Percentiles rank a stretch among this genome's conserved stretches.
phyloP scores from a whole-genome alignment of 2,113 vertebrate species.

The Xyrauchen texanus region DNA sequence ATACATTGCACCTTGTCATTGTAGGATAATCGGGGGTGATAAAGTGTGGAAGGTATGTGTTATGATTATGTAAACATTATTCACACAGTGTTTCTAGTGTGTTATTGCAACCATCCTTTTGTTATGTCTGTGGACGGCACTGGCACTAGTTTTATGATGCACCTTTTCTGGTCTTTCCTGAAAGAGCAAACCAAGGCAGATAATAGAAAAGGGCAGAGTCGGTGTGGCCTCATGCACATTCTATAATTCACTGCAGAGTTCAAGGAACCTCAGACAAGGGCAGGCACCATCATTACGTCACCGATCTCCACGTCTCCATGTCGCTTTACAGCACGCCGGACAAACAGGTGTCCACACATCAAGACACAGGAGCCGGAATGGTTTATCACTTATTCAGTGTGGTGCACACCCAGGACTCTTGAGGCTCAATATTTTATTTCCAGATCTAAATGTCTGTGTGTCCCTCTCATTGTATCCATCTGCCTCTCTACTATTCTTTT shows the following conservation, averaged over 20 bases:
- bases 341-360: slow-evolving; percentile 8
- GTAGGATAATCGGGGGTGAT: background rate
- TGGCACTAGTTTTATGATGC: background rate
- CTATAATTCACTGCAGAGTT: slow-evolving; percentile 20
- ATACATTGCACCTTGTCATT: background rate
- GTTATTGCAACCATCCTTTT: slow-evolving; percentile 45
- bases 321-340: background rate
- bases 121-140: slow-evolving; percentile 42
- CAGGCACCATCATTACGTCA: background rate
- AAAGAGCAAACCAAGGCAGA: slow-evolving; percentile 14
- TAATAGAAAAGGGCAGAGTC: slow-evolving; percentile 4
- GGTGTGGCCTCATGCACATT: background rate
- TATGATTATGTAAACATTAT: slow-evolving; percentile 44
- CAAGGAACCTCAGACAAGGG: background rate
- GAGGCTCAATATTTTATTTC: slow-evolving; percentile 1
- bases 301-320: background rate
- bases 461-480: background rate
- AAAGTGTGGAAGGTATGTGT: slow-evolving; percentile 43
- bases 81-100: slow-evolving; percentile 18
- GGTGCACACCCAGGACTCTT: slow-evolving; percentile 1
- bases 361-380: slow-evolving; percentile 9
- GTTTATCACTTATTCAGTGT: slow-evolving; percentile 31
- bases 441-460: background rate
- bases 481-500: background rate
- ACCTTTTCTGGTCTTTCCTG: background rate